Evolutionary conservation across 2,888 invertebrate genomes (phyloP), one percentile per base, ranked within the genome.

Genomic region (Brachypalpus laphriformis): DNA sequence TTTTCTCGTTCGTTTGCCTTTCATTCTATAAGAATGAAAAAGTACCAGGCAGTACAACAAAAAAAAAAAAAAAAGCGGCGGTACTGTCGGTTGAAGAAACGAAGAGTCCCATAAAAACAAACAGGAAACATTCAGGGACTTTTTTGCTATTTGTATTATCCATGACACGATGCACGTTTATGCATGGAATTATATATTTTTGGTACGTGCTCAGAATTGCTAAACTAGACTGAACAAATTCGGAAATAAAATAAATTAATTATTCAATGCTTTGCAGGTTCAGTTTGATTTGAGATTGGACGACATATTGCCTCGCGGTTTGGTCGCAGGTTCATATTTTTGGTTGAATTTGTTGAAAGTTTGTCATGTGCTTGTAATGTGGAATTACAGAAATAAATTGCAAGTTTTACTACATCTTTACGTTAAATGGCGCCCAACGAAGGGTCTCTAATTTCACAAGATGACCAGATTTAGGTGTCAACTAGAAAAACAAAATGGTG

Each of bases 191-290:
- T 70, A 40, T 57, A 59, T 65, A 61, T 71, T 59, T 51, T 76
- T 16, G 57, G 42, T 51, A 76, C 82, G 71, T 82, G 82, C 51
- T 34, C 37, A n/a, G 76, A 65, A 76, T 76, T 49, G 31, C n/a
- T 20, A 71, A 71, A 65, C 40, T 20, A 14, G 51, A 49, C 37
- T 22, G 37, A n/a, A 22, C 34, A 51, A 51, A 49, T 51, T 51
- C 14, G 42, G 16, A 9, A 57, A 57, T 5, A 18, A 51, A 25
- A 16, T 37, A 63, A 70, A 77, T 78, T 78, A 63, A 82, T 82
- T 51, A 82, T 76, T 76, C 65, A 66, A 49, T 51, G 51, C 51
- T 51, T 25, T 31, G 47, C 56, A 16, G 45, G 65, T 54, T 63
- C 20, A 51, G 40, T 63, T 42, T 20, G 56, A 74, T 65, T 74